phyloP scores from a whole-genome alignment of 2,888 invertebrate genomes.

The Himalopsyche kuldschensis region DNA sequence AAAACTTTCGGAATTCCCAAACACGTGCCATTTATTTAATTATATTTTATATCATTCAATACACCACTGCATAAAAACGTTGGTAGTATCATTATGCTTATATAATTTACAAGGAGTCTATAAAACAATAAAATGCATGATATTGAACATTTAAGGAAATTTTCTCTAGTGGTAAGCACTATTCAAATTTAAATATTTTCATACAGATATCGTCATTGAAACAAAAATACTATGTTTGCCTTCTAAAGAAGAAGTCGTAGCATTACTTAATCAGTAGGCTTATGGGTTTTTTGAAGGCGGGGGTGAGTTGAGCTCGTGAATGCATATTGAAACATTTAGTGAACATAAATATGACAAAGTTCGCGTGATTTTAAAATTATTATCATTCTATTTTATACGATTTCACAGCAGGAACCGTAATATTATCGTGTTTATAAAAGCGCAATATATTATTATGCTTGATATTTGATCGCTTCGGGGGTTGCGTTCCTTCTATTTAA shows the following conservation, averaged over 20 bases:
- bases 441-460: slow-evolving; percentile 25
- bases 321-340: slow-evolving; percentile 8
- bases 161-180: too few relatives aligned
- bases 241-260: not conserved
- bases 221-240: too few relatives aligned
- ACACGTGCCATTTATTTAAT: too few relatives aligned
- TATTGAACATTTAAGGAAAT: too few relatives aligned
- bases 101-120: too few relatives aligned
- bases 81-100: too few relatives aligned
- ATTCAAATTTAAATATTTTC: too few relatives aligned
- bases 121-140: too few relatives aligned
- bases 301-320: not conserved
- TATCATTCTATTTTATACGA: slow-evolving; percentile 24
- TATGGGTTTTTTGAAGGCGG: not conserved
- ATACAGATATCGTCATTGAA: too few relatives aligned
- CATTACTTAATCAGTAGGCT: not conserved
- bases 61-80: too few relatives aligned
- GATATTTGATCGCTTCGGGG: slow-evolving; percentile 13
- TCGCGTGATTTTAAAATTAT: slow-evolving; percentile 33
- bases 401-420: slow-evolving; percentile 25
- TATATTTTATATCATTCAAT: too few relatives aligned
- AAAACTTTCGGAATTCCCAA: too few relatives aligned
- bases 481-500: slow-evolving; percentile 1
- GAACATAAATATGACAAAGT: slow-evolving; percentile 5
- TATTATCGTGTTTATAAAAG: slow-evolving; percentile 22